Percentiles rank a stretch among this genome's conserved stretches.
phyloP scores from a whole-genome alignment of 2,113 vertebrate genomes.

The Vulpes ferrilata region DNA sequence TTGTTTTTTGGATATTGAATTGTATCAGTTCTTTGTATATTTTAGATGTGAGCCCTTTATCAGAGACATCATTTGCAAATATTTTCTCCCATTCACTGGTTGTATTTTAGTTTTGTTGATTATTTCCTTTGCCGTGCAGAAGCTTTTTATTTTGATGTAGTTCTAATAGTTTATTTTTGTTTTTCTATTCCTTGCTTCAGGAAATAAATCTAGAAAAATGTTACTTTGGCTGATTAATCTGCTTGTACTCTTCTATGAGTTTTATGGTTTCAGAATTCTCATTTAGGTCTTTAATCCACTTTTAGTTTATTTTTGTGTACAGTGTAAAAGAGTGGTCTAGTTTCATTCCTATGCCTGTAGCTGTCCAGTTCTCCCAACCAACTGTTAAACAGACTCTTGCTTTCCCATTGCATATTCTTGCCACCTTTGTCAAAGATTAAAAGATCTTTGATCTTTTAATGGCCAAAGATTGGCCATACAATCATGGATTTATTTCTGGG shows the following conservation, averaged over 20 bases:
- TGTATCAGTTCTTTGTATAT: neutral
- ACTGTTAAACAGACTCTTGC: neutral
- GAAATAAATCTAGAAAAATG: neutral
- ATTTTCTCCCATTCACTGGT: neutral
- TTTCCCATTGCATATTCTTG: neutral
- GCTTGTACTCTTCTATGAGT: too few species aligned
- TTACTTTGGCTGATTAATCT: too few species aligned
- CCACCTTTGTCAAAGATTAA: neutral
- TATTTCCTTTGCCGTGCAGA: neutral
- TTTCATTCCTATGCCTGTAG: neutral
- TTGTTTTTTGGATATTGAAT: neutral
- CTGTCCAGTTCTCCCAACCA: neutral
- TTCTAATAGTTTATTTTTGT: neutral
- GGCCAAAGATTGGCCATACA: neutral
- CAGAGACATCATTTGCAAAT: neutral
- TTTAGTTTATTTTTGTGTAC: neutral
- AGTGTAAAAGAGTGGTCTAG: neutral
- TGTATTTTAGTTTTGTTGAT: neutral
- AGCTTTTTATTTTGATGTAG: neutral
- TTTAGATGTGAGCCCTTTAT: neutral
- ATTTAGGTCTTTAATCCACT: neutral
- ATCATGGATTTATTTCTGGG: neutral
- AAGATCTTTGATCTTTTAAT: too few species aligned
- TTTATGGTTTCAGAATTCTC: neutral
- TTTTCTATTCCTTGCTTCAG: neutral